phyloP scores from a whole-genome alignment of 2,113 vertebrate species.

The Bubo scandiacus region DNA sequence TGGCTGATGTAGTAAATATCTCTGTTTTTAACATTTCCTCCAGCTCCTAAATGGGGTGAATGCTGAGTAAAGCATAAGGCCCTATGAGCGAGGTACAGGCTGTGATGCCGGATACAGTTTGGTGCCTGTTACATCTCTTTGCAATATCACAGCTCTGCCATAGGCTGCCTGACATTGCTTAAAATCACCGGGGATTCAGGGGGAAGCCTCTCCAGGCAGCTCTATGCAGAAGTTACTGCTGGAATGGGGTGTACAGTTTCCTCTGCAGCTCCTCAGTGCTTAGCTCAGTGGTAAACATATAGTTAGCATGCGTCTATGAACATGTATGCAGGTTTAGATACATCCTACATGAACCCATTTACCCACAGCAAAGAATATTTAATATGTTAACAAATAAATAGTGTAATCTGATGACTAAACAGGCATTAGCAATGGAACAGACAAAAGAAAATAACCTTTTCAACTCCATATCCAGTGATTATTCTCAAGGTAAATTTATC shows the following conservation, averaged over 20 bases:
- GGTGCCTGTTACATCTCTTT: background rate
- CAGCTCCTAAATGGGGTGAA: background rate
- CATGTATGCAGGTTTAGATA: background rate
- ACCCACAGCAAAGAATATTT: background rate
- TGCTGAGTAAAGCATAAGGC: background rate
- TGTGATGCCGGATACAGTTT: rapidly evolving
- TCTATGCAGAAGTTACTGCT: background rate
- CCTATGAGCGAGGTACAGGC: background rate
- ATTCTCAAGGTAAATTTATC: background rate
- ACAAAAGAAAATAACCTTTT: background rate
- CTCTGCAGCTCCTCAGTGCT: background rate
- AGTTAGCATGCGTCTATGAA: background rate
- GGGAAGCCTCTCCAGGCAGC: background rate
- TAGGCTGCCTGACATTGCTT: background rate
- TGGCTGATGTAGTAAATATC: background rate
- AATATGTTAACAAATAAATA: background rate
- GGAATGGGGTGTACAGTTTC: rapidly evolving
- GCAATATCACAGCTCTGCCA: background rate
- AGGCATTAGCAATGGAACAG: background rate
- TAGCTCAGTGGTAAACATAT: background rate
- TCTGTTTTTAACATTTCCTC: background rate
- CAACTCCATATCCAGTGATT: background rate
- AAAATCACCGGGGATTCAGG: background rate
- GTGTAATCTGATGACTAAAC: background rate
- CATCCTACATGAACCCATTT: background rate